A percentile compares a stretch with the other conserved stretches of the same genome.
phyloP scores from a whole-genome alignment of 2,113 vertebrate genomes.

The Pampusana beccarii region DNA sequence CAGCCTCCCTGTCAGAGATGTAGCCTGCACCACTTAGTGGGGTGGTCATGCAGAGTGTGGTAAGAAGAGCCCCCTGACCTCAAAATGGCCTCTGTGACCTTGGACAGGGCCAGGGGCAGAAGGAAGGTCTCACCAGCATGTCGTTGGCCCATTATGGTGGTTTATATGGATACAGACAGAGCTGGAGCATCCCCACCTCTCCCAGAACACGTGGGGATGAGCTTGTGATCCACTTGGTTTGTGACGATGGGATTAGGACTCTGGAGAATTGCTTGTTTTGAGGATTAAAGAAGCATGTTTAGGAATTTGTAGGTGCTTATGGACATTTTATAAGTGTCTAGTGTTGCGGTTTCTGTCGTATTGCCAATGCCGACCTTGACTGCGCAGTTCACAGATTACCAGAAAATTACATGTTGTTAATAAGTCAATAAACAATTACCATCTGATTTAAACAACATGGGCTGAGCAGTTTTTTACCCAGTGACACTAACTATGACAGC shows the following conservation, averaged over 20 bases:
- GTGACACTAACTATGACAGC: background rate
- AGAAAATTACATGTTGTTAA: background rate
- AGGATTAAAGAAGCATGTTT: background rate
- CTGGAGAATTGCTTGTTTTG: background rate
- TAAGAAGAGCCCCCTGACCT: background rate
- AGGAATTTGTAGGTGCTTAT: background rate
- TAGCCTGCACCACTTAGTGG: background rate
- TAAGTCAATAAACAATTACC: background rate
- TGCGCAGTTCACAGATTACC: background rate
- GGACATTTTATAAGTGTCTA: background rate
- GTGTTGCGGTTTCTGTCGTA: background rate
- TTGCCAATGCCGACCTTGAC: background rate
- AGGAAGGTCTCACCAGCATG: accelerated
- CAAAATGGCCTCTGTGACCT: background rate
- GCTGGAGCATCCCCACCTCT: background rate
- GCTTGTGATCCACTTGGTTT: background rate
- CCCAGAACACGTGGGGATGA: background rate
- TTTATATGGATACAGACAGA: background rate
- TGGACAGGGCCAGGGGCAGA: no score
- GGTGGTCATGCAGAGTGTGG: background rate
- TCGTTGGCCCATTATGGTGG: background rate
- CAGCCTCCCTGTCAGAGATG: background rate
- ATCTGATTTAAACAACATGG: background rate
- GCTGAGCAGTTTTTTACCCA: background rate
- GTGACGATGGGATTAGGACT: accelerated